phyloP scores from a whole-genome alignment of 2,797 vertebrate genomes.

The Sebastes nivosus region DNA sequence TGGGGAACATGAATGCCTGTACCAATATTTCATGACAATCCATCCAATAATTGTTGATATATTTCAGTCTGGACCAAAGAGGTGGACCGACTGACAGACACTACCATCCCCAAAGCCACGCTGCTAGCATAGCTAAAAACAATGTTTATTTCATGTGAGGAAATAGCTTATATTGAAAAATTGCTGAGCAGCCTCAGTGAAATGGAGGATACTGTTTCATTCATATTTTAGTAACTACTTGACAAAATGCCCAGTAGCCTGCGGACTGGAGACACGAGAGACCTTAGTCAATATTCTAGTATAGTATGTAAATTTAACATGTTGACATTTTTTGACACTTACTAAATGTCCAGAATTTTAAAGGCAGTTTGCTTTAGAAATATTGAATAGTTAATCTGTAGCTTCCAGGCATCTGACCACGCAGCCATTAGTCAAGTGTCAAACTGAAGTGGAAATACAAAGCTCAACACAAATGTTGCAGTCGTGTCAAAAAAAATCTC shows the following conservation, averaged over 20 bases:
- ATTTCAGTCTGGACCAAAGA: neutral
- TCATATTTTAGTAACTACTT: neutral
- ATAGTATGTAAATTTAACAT: neutral
- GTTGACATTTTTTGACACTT: slow-evolving; percentile 1
- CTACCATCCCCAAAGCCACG: neutral
- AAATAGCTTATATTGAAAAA: neutral
- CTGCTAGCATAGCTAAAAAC: neutral
- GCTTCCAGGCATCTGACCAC: slow-evolving; percentile 22
- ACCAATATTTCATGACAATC: neutral
- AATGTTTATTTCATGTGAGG: neutral
- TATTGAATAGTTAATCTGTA: slow-evolving; percentile 30
- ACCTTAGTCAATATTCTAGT: neutral
- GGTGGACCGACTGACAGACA: neutral
- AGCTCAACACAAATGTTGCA: neutral
- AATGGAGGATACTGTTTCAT: neutral
- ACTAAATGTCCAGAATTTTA: slow-evolving; percentile 21
- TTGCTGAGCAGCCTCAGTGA: neutral
- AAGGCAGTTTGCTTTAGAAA: neutral
- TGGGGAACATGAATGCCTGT: neutral
- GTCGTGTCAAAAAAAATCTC: slow-evolving; percentile 4
- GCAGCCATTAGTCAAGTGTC: slow-evolving; percentile 34
- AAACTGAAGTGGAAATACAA: slow-evolving; percentile 29
- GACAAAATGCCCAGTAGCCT: neutral
- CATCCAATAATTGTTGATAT: neutral
- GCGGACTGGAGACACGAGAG: neutral